Percentiles rank a stretch among this genome's conserved stretches.
phyloP scores from a whole-genome alignment of 1,140 invertebrate species.

The Penaeus indicus region DNA sequence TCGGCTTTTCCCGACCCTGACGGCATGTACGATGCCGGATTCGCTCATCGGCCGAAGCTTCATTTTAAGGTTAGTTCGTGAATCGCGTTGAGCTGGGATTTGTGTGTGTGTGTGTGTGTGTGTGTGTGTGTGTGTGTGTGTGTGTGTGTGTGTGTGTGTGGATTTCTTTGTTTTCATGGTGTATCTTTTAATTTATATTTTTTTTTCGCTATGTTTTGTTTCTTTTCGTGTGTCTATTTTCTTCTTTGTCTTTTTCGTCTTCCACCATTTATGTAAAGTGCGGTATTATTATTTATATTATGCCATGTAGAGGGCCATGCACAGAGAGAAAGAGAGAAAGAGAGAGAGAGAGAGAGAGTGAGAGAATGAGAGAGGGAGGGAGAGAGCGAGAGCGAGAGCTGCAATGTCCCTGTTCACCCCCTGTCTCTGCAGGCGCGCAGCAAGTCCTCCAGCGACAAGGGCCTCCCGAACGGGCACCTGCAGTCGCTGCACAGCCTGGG shows the following conservation, averaged over 20 bases:
- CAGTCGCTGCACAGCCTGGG: constrained; percentile 45
- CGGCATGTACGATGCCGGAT: constrained; percentile 38
- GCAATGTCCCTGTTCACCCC: not conserved
- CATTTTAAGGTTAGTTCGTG: constrained; percentile 41
- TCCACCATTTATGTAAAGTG: too few species aligned
- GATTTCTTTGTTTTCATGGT: too few species aligned
- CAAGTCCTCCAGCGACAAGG: constrained; percentile 49
- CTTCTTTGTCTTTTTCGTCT: too few species aligned
- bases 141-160: constrained; percentile 9
- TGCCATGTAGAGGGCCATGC: too few species aligned
- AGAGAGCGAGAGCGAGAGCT: not conserved
- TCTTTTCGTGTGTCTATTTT: too few species aligned
- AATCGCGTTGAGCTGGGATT: not conserved
- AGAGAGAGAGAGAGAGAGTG: too few species aligned
- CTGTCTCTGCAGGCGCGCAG: constrained; percentile 35
- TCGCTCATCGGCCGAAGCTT: constrained; percentile 39
- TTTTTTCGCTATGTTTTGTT: too few species aligned
- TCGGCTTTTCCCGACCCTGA: constrained; percentile 50
- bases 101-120: constrained; percentile 12
- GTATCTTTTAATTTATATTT: too few species aligned
- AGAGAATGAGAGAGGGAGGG: too few species aligned
- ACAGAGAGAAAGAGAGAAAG: too few species aligned
- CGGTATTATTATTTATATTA: too few species aligned
- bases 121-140: constrained; percentile 46
- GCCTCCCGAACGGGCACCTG: constrained; percentile 24